Evolutionary conservation across 2,797 vertebrate species (phyloP), one percentile per base, ranked within the genome.

Genomic region (Tauraco hartlaubi): DNA sequence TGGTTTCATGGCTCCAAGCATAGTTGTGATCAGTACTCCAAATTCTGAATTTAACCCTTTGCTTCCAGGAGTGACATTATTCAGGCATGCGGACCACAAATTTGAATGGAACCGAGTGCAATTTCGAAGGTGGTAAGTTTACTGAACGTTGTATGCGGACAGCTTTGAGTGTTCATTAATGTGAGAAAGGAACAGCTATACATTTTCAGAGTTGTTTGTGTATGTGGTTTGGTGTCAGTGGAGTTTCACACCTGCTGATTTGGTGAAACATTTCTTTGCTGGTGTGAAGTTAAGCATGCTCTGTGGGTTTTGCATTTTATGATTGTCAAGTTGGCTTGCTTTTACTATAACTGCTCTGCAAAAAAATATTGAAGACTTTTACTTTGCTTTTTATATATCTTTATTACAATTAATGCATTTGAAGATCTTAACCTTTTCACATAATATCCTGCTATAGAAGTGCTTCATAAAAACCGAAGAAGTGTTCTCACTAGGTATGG

Each of bases 71-170:
- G 85, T 98, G 62, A 92, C 49, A 3, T 96, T 98, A 35, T 98
- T 99, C 90, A 98, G 99, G 91, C 98, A 99, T 95, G 92, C 94
- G 9, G 99, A 99, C 96, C 99, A 99, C 97, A 99, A 99, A 96
- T 99, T 99, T 92, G 99, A 99, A 96, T 99, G 99, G 99, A 99
- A 92, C 85, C 98, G 98, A 97, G 92, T 80, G 8, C 98, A 99
- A 28, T 99, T 99, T 97, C 98, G 98, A 96, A 98, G 96, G 59
- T 99, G 99, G 99, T 99, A 87, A 96, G 98, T 89, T 93, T 22
- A 33, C 46, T 71, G 52, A 72, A 20, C n/a, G 4, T 75, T 0
- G 0, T 48, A 12, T 67, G 18, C 26, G n/a, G 37, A 8, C 29
- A 55, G 44, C 9, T 94, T 63, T 86, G 72, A 43, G 46, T 51